These are phyloP conservation scores for Cyclopterus lumpus DNA, from an alignment of 2,797 vertebrate genomes.

Conservation along the genomic window DNA sequence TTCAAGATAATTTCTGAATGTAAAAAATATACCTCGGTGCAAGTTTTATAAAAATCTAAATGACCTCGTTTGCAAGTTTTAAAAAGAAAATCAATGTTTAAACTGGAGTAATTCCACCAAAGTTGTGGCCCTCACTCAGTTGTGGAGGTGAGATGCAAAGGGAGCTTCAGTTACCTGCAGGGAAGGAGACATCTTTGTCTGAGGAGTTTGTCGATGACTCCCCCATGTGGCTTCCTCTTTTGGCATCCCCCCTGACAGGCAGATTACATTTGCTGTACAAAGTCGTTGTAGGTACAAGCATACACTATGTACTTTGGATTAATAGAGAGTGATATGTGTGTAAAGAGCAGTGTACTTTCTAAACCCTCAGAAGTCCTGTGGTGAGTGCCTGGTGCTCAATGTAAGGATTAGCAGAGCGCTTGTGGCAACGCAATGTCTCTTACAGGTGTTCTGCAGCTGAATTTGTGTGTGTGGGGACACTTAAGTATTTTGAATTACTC, in stretches of 20 bases:
- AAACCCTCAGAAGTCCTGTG: constrained; percentile 75
- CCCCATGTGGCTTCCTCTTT: constrained; percentile 57
- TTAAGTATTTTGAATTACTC: constrained; percentile 49
- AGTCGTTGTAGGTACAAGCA: constrained; percentile 80
- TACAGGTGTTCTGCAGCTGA: constrained; percentile 65
- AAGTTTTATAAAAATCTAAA: constrained; percentile 8
- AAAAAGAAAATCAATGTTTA: no score
- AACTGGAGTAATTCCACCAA: neutral
- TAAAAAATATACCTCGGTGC: neutral
- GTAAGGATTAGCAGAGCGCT: constrained; percentile 73
- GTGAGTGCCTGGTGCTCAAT: constrained; percentile 66
- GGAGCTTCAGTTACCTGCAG: constrained; percentile 55
- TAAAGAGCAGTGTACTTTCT: constrained; percentile 75
- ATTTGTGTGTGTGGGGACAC: constrained; percentile 26
- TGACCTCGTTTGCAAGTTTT: no score
- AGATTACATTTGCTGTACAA: constrained; percentile 74
- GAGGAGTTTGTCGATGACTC: constrained; percentile 60
- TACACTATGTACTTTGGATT: constrained; percentile 80
- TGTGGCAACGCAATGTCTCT: constrained; percentile 67
- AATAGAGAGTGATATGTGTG: constrained; percentile 77
- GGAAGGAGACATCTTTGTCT: constrained; percentile 57
- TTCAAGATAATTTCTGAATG: neutral
- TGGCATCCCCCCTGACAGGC: constrained; percentile 74
- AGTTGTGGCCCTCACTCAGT: constrained; percentile 15
- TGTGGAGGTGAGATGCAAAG: constrained; percentile 30